Evolutionary conservation across 2,888 invertebrate genomes (phyloP), one percentile per base, ranked within the genome.

Genomic region (Ichneumon xanthorius): DNA sequence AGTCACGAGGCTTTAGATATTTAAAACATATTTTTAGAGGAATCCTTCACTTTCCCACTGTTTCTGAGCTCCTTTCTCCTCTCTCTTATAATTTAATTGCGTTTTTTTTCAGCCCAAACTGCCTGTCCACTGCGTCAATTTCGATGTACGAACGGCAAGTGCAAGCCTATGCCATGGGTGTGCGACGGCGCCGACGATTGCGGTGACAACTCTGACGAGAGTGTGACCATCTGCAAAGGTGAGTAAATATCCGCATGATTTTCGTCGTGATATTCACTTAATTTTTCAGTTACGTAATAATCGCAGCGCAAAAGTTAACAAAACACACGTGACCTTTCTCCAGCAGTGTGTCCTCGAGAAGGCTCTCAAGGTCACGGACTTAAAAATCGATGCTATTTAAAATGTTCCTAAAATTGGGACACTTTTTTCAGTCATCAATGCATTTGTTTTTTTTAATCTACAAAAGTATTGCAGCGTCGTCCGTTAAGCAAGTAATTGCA

Each of bases 181-280:
- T 98, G 98, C 93, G 98, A 98, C 92, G 96, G 96, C 80, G 96
- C 96, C 73, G 95, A 96, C 90, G 98, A 98, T 93, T 98, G 98
- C 94, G 95, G 95, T 70, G 98, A 98, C 94, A 96, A 96, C 92
- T 97, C 97, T n/a, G 98, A 98, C 93, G 98, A 98, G 94, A 95
- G 95, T 91, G 94, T 95, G 79, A 95, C 95, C 88, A 95, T 96
- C 94, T 97, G 97, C 94, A 96, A 95, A 95, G 96, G 96, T 96
- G 93, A 93, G 95, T 88, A 30, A 26, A 78, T 58, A 78, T 58
- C 26, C 1, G 33, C 26, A 19, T 58, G 2, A 68, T 78, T 82
- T 48, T 40, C 33, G 22, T 61, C 22, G 26, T 70, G 1, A 11
- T 50, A 80, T 73, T 72, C 73, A 22, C 37, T 37, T 45, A 67